Percentiles rank a stretch among this genome's conserved stretches.
phyloP scores from a whole-genome alignment of 2,113 vertebrate species.

The Greenwoodochromis staneri region DNA sequence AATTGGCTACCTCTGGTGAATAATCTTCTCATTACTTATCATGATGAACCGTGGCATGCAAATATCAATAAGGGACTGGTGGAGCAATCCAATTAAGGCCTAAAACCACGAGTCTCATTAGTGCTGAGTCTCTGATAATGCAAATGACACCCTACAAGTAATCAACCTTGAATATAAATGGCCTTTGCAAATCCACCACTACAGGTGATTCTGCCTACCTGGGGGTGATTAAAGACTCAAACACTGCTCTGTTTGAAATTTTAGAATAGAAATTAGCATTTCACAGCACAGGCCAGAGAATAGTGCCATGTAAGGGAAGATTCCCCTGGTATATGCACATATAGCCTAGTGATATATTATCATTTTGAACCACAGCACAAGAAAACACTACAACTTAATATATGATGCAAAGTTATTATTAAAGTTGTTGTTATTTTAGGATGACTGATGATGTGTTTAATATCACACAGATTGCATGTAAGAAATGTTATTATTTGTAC shows the following conservation, averaged over 20 bases:
- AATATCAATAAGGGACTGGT: conserved; percentile 76
- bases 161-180: conserved; percentile 73
- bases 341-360: background rate
- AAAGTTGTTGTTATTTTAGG: background rate
- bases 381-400: background rate
- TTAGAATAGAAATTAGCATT: conserved; percentile 6
- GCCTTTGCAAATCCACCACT: conserved; percentile 35
- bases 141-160: conserved; percentile 68
- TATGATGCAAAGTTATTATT: background rate
- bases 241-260: conserved; percentile 13
- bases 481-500: background rate
- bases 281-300: background rate
- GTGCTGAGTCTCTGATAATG: conserved; percentile 72
- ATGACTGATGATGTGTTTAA: background rate
- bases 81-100: conserved; percentile 77
- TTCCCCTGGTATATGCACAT: background rate
- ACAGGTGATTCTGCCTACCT: conserved; percentile 59
- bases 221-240: conserved; percentile 35
- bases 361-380: background rate
- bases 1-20: conserved; percentile 70
- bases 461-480: background rate
- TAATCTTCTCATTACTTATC: conserved; percentile 79
- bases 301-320: background rate
- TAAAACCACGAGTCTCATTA: conserved; percentile 74
- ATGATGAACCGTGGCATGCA: conserved; percentile 76